Percentiles rank a stretch among this genome's conserved stretches.
These are phyloP conservation scores for Thymelicus acteon DNA, from an alignment of 2,888 invertebrate genomes.

Conservation along the genomic window DNA sequence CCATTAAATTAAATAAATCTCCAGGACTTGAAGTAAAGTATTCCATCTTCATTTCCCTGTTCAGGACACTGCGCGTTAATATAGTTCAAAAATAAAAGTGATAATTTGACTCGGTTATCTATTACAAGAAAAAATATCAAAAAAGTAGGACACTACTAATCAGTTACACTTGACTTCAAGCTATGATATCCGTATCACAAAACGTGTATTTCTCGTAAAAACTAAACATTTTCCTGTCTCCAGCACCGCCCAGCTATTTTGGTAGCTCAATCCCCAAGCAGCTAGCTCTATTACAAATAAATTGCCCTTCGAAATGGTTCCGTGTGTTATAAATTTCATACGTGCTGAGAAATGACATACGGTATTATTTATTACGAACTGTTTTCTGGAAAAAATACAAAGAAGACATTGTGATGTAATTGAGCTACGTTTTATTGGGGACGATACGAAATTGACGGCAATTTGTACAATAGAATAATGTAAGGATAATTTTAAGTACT, in stretches of 20 bases:
- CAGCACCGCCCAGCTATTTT: constrained; percentile 46
- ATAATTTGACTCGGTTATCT: too few relatives aligned
- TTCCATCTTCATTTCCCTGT: too few relatives aligned
- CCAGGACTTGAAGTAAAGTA: too few relatives aligned
- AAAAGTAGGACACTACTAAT: too few relatives aligned
- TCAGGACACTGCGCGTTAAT: too few relatives aligned
- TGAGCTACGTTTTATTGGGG: constrained; percentile 73
- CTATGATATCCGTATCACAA: neutral
- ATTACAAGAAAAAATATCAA: too few relatives aligned
- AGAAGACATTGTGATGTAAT: constrained; percentile 83
- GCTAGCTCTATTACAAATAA: constrained; percentile 81
- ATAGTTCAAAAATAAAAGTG: too few relatives aligned
- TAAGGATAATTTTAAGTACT: constrained; percentile 18
- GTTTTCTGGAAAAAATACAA: constrained; percentile 73
- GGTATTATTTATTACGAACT: constrained; percentile 81
- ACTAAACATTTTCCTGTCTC: constrained; percentile 9
- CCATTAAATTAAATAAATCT: too few relatives aligned
- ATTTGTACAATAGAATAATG: constrained; percentile 16
- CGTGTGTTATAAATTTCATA: constrained; percentile 84
- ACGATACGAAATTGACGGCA: constrained; percentile 53
- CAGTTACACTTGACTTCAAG: neutral
- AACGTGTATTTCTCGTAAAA: constrained; percentile 1
- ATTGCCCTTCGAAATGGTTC: constrained; percentile 79
- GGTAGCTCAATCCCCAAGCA: constrained; percentile 57
- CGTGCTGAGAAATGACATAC: constrained; percentile 85